phyloP scores from a whole-genome alignment of 1,140 invertebrate genomes.

The Diachasmimorpha longicaudata region DNA sequence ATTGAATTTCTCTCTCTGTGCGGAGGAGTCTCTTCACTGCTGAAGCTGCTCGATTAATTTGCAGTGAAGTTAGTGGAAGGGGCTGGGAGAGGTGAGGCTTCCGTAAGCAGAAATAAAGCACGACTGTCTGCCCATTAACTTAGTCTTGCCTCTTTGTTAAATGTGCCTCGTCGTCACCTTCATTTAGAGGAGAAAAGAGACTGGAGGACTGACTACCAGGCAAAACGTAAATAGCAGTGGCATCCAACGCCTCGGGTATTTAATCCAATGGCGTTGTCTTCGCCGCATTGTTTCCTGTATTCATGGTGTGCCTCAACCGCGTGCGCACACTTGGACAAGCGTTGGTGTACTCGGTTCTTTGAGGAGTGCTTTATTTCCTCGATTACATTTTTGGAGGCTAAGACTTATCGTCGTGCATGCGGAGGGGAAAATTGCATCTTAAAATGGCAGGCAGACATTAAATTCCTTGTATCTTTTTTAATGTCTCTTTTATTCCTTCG shows the following conservation, averaged over 20 bases:
- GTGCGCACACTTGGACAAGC: neutral
- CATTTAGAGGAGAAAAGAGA: neutral
- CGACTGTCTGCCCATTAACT: too few species aligned
- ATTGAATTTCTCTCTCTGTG: too few species aligned
- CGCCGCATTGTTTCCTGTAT: constrained; percentile 29
- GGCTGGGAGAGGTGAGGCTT: neutral
- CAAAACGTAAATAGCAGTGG: neutral
- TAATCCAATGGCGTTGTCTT: constrained; percentile 29
- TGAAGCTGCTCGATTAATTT: constrained; percentile 4
- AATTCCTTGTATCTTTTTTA: too few species aligned
- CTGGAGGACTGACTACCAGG: neutral
- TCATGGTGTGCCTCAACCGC: neutral
- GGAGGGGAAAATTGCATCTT: too few species aligned
- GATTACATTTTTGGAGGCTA: too few species aligned
- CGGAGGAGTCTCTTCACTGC: neutral
- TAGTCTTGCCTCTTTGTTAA: neutral
- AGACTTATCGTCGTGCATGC: too few species aligned
- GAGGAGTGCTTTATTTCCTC: constrained; percentile 5
- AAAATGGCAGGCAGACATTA: too few species aligned
- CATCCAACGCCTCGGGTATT: constrained; percentile 30
- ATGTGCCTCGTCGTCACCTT: neutral
- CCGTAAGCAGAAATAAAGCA: too few species aligned
- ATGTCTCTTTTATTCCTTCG: too few species aligned
- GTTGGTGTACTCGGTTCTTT: neutral
- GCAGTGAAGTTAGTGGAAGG: neutral